These are phyloP conservation scores for Neoseiulus cucumeris DNA, from an alignment of 1,140 invertebrate genomes.

Conservation along the genomic window DNA sequence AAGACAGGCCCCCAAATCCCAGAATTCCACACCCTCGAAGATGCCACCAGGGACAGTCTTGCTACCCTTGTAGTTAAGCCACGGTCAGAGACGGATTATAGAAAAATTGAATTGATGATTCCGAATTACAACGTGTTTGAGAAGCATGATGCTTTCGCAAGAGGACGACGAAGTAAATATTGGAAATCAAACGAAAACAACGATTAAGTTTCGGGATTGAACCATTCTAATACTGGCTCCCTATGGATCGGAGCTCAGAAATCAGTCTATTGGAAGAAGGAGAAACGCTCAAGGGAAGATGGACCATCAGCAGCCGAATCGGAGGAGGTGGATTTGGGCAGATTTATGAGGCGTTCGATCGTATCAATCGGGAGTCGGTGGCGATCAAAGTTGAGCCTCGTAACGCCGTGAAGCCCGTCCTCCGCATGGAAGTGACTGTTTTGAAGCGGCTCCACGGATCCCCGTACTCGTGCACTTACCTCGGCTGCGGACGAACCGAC, in stretches of 20 bases:
- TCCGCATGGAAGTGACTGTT: not conserved
- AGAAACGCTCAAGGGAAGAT: not conserved
- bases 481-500: not conserved
- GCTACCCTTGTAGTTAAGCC: too few species aligned
- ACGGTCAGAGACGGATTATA: too few species aligned
- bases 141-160: too few species aligned
- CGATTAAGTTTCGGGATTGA: too few species aligned
- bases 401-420: not conserved
- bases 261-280: not conserved
- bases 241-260: too few species aligned
- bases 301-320: not conserved
- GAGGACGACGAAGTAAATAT: too few species aligned
- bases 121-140: too few species aligned
- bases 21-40: too few species aligned
- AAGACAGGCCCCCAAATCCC: too few species aligned
- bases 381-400: not conserved
- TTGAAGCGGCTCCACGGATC: not conserved
- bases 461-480: not conserved
- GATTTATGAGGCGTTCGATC: not conserved
- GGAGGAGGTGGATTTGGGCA: conserved; percentile 5
- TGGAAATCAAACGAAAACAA: too few species aligned
- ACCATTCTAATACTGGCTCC: not conserved
- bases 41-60: too few species aligned
- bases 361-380: not conserved
- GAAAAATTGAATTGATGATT: too few species aligned